phyloP scores from a whole-genome alignment of 2,113 vertebrate species.

The Trematocara marginatum region DNA sequence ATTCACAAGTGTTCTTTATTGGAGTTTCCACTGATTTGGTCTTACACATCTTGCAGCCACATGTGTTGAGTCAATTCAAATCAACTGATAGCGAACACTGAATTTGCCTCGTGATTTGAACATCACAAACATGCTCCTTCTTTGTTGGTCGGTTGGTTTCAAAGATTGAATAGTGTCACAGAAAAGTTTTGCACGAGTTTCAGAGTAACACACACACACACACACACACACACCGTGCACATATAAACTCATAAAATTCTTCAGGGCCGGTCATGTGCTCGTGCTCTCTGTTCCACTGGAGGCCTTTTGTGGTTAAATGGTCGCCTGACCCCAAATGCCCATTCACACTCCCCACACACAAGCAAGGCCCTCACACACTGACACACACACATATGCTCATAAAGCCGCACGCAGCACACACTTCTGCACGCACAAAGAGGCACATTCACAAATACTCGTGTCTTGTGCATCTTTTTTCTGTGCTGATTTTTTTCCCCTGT shows the following conservation, averaged over 20 bases:
- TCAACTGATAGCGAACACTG: neutral
- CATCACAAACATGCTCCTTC: neutral
- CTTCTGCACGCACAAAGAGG: neutral
- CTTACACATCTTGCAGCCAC: neutral
- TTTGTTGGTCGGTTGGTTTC: neutral
- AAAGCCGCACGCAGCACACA: neutral
- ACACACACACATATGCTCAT: neutral
- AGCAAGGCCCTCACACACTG: neutral
- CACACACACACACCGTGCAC: neutral
- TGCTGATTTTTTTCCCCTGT: neutral
- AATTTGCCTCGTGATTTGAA: neutral
- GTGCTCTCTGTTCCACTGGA: neutral
- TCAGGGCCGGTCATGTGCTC: neutral
- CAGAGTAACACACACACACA: too few species aligned
- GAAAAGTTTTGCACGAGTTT: too few species aligned
- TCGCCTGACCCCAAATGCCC: neutral
- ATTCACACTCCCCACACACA: conserved; percentile 15
- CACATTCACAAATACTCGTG: neutral
- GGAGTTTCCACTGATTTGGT: neutral
- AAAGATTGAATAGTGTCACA: too few species aligned
- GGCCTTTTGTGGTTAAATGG: conserved; percentile 11
- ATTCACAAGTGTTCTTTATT: neutral
- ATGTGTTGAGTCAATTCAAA: neutral
- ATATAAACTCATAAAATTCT: neutral
- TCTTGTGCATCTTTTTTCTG: neutral